Evolutionary conservation across 92 coral and sea anemone genomes (phyloP).

Genomic region (Ricordea florida): DNA sequence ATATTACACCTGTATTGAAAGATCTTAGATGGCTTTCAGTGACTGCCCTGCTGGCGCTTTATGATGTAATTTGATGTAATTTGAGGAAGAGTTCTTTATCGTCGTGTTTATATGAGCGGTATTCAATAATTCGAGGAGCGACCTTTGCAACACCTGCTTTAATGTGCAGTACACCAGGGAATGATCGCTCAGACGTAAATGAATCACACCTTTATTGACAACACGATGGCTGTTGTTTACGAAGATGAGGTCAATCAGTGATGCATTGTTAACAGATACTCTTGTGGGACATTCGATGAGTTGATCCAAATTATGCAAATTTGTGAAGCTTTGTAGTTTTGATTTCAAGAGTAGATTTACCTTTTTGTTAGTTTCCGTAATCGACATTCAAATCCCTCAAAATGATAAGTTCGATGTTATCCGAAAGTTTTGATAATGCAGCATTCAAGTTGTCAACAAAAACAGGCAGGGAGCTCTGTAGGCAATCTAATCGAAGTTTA

Average conservation of each 20-base stretch:
- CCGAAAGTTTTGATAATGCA: no score
- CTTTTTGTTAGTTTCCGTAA: neutral
- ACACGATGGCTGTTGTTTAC: slow-evolving; percentile 16
- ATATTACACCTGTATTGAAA: no score
- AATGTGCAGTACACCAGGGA: slow-evolving; percentile 37
- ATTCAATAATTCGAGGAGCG: slow-evolving; percentile 25
- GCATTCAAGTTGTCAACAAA: no score
- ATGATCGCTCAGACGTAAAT: slow-evolving; percentile 54
- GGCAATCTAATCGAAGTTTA: no score
- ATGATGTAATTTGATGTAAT: no score
- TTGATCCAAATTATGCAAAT: slow-evolving; percentile 24
- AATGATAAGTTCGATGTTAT: no score
- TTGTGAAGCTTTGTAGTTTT: slow-evolving; percentile 10
- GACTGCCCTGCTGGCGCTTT: no score
- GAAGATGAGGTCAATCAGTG: slow-evolving; percentile 43
- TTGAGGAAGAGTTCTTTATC: no score
- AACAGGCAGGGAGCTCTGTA: no score
- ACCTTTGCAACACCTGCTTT: slow-evolving; percentile 48
- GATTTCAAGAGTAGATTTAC: neutral
- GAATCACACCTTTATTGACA: slow-evolving; percentile 33
- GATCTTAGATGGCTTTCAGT: no score
- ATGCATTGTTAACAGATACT: slow-evolving; percentile 17
- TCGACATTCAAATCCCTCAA: no score
- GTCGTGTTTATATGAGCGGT: slow-evolving; percentile 61
- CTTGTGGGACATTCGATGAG: slow-evolving; percentile 34